Conservation (phyloP, 2,888 invertebrate species). For the Apodemia hepburni region DNA sequence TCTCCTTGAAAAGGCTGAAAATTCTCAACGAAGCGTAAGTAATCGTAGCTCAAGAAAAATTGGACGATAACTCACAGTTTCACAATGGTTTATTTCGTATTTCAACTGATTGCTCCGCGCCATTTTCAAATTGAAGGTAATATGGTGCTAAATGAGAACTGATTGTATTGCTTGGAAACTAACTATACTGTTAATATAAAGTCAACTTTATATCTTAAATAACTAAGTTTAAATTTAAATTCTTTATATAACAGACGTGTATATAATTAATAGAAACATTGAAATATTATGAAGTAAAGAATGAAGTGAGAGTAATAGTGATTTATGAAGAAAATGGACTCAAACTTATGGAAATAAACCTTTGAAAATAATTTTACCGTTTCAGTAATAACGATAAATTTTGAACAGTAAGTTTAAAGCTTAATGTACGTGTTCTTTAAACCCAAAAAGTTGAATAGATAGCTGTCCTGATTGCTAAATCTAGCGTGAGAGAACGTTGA, state of each 20-base stretch:
- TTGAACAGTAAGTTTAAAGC: neutral
- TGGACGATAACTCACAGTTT: slow-evolving; percentile 39
- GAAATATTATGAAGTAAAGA: slow-evolving; percentile 6
- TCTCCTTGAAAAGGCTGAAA: slow-evolving; percentile 13
- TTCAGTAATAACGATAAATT: slow-evolving; percentile 1
- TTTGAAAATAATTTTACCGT: neutral
- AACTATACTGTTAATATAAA: neutral
- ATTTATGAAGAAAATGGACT: slow-evolving; percentile 13
- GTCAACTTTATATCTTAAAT: neutral
- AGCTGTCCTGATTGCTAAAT: neutral
- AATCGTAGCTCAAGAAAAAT: slow-evolving; percentile 35
- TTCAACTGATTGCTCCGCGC: slow-evolving; percentile 49
- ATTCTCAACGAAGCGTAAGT: slow-evolving; percentile 23
- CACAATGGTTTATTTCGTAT: slow-evolving; percentile 52
- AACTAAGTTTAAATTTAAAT: neutral
- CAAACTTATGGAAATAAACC: slow-evolving; percentile 1
- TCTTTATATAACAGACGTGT: neutral
- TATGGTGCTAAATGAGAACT: slow-evolving; percentile 44
- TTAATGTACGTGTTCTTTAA: neutral
- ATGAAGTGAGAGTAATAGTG: slow-evolving; percentile 6
- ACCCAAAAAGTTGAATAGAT: neutral
- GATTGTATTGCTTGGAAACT: slow-evolving; percentile 33
- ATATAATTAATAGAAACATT: slow-evolving; percentile 10
- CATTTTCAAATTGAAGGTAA: slow-evolving; percentile 51
- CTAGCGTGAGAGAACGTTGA: neutral